These are phyloP conservation scores for Tapirus terrestris DNA, from an alignment of 2,113 vertebrate species.

Conservation along the genomic window DNA sequence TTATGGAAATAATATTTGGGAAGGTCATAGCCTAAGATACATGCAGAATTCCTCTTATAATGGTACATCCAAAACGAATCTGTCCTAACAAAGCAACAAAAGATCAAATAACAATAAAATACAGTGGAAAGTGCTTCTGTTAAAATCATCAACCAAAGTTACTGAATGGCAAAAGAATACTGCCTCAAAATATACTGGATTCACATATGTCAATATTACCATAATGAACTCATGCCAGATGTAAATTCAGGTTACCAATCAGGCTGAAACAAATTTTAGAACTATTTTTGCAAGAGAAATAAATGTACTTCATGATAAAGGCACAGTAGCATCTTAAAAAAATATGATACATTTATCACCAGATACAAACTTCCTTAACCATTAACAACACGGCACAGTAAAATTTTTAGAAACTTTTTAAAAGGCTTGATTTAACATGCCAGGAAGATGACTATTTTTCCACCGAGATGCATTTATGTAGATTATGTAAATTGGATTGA, in stretches of 20 bases:
- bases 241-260: conserved; percentile 51
- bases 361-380: conserved; percentile 67
- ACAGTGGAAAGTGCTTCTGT: not conserved
- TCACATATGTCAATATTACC: conserved; percentile 32
- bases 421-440: conserved; percentile 82
- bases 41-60: conserved; percentile 20
- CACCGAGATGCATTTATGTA: conserved; percentile 75
- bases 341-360: conserved; percentile 62
- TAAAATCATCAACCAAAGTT: conserved; percentile 69
- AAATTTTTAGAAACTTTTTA: conserved; percentile 75
- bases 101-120: conserved; percentile 48
- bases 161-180: conserved; percentile 66
- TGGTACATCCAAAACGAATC: conserved; percentile 33
- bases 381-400: conserved; percentile 77
- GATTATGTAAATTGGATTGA: conserved; percentile 82
- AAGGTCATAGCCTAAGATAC: not conserved
- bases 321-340: conserved; percentile 64
- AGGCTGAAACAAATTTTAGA: conserved; percentile 51
- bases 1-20: conserved; percentile 31
- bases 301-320: conserved; percentile 72
- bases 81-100: conserved; percentile 39
- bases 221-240: conserved; percentile 59
- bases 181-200: conserved; percentile 65
- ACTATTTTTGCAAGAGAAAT: conserved; percentile 60
- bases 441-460: conserved; percentile 75